phyloP scores from a whole-genome alignment of 2,797 vertebrate genomes.

The Anguilla anguilla region DNA sequence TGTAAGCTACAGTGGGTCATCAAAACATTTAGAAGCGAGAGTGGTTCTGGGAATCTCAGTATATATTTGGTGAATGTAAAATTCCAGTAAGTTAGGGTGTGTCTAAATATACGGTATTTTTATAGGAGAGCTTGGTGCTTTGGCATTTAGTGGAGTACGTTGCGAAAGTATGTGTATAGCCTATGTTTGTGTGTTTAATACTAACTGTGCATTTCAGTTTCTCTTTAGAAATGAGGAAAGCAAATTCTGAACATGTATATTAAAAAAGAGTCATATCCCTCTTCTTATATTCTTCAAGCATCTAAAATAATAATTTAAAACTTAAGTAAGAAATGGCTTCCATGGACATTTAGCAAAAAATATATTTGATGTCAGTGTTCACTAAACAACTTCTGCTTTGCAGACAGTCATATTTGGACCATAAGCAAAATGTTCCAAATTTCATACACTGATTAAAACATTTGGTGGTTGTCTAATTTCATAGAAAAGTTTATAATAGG shows the following conservation, averaged over 20 bases:
- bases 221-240: background rate
- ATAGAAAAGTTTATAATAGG: no score
- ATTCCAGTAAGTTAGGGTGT: background rate
- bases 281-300: background rate
- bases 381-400: background rate
- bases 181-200: background rate
- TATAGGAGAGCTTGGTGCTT: background rate
- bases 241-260: background rate
- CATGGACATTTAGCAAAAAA: background rate
- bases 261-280: background rate
- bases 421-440: background rate
- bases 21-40: background rate
- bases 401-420: background rate
- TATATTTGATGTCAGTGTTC: background rate
- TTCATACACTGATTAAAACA: background rate
- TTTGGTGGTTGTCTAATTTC: no score
- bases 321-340: background rate
- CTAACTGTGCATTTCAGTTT: background rate
- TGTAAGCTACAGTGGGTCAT: background rate
- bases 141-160: background rate
- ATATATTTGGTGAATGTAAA: background rate
- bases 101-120: background rate
- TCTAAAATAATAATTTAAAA: background rate
- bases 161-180: no score
- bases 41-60: background rate